A percentile compares a stretch with the other conserved stretches of the same genome.
Conservation (phyloP, 1,140 invertebrate genomes). For the Euwallacea fornicatus region DNA sequence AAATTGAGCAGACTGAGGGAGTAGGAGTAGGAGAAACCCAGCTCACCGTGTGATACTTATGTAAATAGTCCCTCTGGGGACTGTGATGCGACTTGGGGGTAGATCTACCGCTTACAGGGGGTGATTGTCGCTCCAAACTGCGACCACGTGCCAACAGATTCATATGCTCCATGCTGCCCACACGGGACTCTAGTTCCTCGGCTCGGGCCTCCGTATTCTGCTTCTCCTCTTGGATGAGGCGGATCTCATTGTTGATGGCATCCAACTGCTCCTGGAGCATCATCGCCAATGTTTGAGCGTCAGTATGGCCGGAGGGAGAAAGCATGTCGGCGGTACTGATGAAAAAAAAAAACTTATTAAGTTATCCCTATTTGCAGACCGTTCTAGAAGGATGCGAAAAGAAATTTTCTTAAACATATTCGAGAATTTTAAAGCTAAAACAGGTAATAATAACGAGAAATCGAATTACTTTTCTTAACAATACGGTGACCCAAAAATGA, state of each 20-base stretch:
- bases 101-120: conserved; percentile 77
- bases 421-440: no score
- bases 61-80: conserved; percentile 76
- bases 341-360: conserved; percentile 7
- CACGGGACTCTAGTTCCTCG: conserved; percentile 95
- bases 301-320: conserved; percentile 74
- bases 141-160: conserved; percentile 79
- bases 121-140: conserved; percentile 73
- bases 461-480: not conserved
- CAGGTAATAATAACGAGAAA: not conserved
- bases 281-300: conserved; percentile 95
- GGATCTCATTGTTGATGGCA: conserved; percentile 99
- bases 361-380: not conserved
- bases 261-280: conserved; percentile 99
- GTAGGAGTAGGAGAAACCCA: conserved; percentile 38
- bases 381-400: not conserved
- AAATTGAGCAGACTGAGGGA: not conserved
- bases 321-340: conserved; percentile 66
- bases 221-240: conserved; percentile 97
- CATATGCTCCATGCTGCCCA: conserved; percentile 93
- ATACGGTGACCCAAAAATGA: not conserved
- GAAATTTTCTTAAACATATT: not conserved
- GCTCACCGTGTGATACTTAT: conserved; percentile 83
- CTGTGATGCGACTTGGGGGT: conserved; percentile 78
- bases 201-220: conserved; percentile 95